Conservation (phyloP, 2,113 vertebrate genomes). For the Podarcis muralis region DNA sequence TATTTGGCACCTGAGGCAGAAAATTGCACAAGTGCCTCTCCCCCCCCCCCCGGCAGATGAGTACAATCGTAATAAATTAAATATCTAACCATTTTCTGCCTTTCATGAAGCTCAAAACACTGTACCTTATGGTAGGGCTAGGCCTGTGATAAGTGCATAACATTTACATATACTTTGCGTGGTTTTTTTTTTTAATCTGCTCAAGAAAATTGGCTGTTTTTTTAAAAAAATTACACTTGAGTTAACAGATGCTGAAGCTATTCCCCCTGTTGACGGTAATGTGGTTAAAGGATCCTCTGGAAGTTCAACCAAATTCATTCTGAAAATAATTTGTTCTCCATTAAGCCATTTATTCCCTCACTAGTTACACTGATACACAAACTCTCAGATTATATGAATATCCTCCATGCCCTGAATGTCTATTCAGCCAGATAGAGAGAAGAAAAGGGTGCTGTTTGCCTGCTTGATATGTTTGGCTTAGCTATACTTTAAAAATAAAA, state of each 20-base stretch:
- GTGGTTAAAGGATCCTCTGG: slow-evolving; percentile 59
- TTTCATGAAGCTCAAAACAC: not conserved
- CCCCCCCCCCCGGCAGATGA: not conserved
- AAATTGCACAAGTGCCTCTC: not conserved
- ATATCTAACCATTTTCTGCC: not conserved
- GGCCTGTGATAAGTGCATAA: not conserved
- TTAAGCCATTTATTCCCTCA: slow-evolving; percentile 46
- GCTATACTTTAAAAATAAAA: slow-evolving; percentile 60
- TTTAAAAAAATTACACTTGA: slow-evolving; percentile 26
- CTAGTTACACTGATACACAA: slow-evolving; percentile 42
- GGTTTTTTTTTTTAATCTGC: slow-evolving; percentile 15
- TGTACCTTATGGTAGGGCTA: not conserved
- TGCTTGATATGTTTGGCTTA: slow-evolving; percentile 43
- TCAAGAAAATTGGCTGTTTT: slow-evolving; percentile 28
- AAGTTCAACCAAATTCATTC: slow-evolving; percentile 64
- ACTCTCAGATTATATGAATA: slow-evolving; percentile 49
- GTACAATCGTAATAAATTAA: not conserved
- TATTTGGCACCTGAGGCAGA: not conserved
- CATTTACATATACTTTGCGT: not conserved
- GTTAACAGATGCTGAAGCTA: slow-evolving; percentile 59
- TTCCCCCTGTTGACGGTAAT: slow-evolving; percentile 56
- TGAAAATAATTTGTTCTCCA: slow-evolving; percentile 49
- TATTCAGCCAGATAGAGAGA: slow-evolving; percentile 54
- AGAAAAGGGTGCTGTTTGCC: slow-evolving; percentile 41
- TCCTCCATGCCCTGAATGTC: slow-evolving; percentile 23